These are phyloP conservation scores for Augochlorella aurata DNA, from an alignment of 2,888 invertebrate genomes.

Conservation along the genomic window DNA sequence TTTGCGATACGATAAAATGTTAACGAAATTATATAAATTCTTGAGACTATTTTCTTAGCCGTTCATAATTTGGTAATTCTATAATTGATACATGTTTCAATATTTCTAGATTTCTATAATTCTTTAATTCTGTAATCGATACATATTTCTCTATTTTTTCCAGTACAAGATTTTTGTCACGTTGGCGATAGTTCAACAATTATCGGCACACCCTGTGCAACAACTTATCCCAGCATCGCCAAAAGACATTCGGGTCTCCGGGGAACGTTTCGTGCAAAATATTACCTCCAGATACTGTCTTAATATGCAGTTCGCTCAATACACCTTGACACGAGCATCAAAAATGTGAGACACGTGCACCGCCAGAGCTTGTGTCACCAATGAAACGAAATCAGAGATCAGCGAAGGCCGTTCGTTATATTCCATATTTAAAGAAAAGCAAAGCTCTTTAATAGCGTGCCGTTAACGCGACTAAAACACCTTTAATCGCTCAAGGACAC, in stretches of 20 bases:
- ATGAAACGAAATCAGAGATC: background rate
- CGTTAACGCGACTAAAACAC: background rate
- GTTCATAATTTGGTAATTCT: no score
- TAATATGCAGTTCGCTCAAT: background rate
- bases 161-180: no score
- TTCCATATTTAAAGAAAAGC: background rate
- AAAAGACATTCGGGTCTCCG: background rate
- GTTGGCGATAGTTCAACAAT: no score
- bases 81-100: no score
- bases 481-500: background rate
- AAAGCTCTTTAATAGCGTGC: background rate
- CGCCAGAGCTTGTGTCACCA: background rate
- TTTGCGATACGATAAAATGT: background rate
- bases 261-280: background rate
- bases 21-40: background rate
- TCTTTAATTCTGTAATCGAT: no score
- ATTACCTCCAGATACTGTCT: background rate
- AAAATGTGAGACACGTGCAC: background rate
- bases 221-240: background rate
- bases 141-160: no score
- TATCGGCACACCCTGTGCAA: background rate
- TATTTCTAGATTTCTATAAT: no score
- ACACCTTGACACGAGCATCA: background rate
- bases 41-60: background rate
- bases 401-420: background rate